These are phyloP conservation scores for Diachrysia chrysitis DNA, from an alignment of 2,888 invertebrate genomes.

Conservation along the genomic window DNA sequence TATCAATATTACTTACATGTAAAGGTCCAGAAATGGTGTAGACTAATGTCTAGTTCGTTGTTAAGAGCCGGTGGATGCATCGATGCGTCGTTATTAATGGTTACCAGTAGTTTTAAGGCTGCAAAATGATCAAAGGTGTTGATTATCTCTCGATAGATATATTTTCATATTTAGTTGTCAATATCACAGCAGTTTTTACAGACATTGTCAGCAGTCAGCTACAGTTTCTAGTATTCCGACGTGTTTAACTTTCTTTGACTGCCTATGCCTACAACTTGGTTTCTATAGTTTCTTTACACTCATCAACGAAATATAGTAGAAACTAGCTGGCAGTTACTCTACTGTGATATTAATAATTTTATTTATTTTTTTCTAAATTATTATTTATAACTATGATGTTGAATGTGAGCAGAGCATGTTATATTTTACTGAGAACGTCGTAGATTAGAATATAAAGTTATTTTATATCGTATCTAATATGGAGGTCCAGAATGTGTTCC, in stretches of 20 bases:
- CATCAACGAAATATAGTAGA: constrained; percentile 53
- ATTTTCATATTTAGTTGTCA: constrained; percentile 77
- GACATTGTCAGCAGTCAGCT: constrained; percentile 83
- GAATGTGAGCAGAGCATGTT: constrained; percentile 76
- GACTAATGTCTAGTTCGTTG: constrained; percentile 64
- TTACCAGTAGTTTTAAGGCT: constrained; percentile 87
- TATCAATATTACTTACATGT: constrained; percentile 34
- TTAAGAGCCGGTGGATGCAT: constrained; percentile 67
- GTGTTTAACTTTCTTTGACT: constrained; percentile 18
- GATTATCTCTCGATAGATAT: constrained; percentile 74
- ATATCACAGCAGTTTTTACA: constrained; percentile 87
- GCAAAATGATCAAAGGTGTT: constrained; percentile 75
- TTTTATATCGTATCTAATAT: constrained; percentile 70
- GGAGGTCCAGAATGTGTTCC: constrained; percentile 86
- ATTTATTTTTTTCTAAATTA: constrained; percentile 86
- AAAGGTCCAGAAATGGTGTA: constrained; percentile 47
- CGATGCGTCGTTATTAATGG: constrained; percentile 74
- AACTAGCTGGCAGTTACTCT: constrained; percentile 85
- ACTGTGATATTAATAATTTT: constrained; percentile 88
- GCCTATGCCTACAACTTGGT: constrained; percentile 17
- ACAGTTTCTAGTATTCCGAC: constrained; percentile 26
- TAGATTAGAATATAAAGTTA: constrained; percentile 78
- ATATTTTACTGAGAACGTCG: constrained; percentile 79
- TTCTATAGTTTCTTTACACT: constrained; percentile 20
- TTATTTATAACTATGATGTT: constrained; percentile 82